Evolutionary conservation across 2,797 vertebrate genomes (phyloP).

Genomic region (Chelonia mydas): DNA sequence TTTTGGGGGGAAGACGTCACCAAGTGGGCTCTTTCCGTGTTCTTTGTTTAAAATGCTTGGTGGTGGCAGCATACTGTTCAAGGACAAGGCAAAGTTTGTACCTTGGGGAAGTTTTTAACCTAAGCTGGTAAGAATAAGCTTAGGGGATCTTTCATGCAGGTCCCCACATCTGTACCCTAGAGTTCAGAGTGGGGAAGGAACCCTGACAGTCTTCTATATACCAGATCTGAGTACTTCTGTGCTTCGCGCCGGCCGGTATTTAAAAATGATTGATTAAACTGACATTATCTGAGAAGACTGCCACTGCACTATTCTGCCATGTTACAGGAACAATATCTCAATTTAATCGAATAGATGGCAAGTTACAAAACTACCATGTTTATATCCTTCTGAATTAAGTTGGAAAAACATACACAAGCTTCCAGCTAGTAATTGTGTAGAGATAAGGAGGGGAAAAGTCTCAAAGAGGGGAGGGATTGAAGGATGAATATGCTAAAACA

Average conservation of each 20-base stretch:
- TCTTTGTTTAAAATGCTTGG: too few relatives aligned
- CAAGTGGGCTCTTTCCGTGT: too few relatives aligned
- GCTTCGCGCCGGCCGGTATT: slow-evolving; percentile 84
- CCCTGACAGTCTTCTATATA: slow-evolving; percentile 56
- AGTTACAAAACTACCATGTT: slow-evolving; percentile 81
- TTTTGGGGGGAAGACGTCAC: too few relatives aligned
- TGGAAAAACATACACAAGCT: slow-evolving; percentile 76
- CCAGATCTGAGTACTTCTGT: slow-evolving; percentile 74
- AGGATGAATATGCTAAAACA: neutral
- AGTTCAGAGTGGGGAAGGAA: too few relatives aligned
- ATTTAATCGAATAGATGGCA: slow-evolving; percentile 84
- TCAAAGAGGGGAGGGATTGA: neutral
- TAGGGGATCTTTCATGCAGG: too few relatives aligned
- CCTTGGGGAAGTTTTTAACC: too few relatives aligned
- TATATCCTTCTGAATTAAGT: slow-evolving; percentile 82
- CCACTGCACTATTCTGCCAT: slow-evolving; percentile 81
- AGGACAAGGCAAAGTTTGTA: too few relatives aligned
- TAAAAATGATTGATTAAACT: slow-evolving; percentile 92
- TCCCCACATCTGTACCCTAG: too few relatives aligned
- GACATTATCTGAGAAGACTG: slow-evolving; percentile 86
- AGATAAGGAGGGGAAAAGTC: neutral
- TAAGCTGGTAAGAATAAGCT: too few relatives aligned
- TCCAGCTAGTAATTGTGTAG: neutral
- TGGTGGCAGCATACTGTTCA: too few relatives aligned
- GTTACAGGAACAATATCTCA: slow-evolving; percentile 88